Base-by-base conservation (phyloP, 2,113 vertebrate species). In the Macrotus californicus region DNA sequence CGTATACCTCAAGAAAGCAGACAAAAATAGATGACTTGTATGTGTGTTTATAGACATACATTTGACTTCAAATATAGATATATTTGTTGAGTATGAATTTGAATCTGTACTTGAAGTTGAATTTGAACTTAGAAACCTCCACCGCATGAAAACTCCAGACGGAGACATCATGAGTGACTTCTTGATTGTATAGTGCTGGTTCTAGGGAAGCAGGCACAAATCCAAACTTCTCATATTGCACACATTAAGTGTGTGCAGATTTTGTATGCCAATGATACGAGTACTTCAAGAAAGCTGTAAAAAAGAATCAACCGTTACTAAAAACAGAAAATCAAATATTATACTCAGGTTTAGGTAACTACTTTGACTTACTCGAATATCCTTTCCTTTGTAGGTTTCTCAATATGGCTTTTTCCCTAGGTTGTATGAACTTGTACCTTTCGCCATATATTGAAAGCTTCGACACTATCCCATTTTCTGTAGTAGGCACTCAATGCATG, bases 251-350 rank as follows among this genome's bases (percentile, higher is more conserved):
- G 7, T 66, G 19, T 76, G 22, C 48, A 39, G 13, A n/a, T 67
- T 83, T 61, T 83, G 3, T 59, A 22, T 75, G 26, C 12, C 59
- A 64, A 3, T 43, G 83, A 83, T 36, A 31, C 4, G 12, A 61
- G 59, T 31, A 87, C 6, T 39, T 79, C 26, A 50, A 69, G 29
- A 76, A 89, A 93, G 1, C 39, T 95, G 14, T 75, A 31, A 69
- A 85, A 82, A 64, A 66, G 12, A 93, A 29, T 18, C 46, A 81
- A 85, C 15, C 19, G 64, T 56, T 88, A 86, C 43, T 87, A 73
- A 86, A 93, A 91, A 67, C 22, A 93, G 73, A 85, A 93, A 77
- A 67, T 93, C 56, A 52, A 89, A 73, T 12, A 18, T 46, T 67
- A 79, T 41, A 46, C 36, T 87, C 22, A 69, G n/a, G 24, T 91